A percentile compares a stretch with the other conserved stretches of the same genome.
Conservation (phyloP, 2,888 invertebrate genomes). For the Torymus aiolomorphi region DNA sequence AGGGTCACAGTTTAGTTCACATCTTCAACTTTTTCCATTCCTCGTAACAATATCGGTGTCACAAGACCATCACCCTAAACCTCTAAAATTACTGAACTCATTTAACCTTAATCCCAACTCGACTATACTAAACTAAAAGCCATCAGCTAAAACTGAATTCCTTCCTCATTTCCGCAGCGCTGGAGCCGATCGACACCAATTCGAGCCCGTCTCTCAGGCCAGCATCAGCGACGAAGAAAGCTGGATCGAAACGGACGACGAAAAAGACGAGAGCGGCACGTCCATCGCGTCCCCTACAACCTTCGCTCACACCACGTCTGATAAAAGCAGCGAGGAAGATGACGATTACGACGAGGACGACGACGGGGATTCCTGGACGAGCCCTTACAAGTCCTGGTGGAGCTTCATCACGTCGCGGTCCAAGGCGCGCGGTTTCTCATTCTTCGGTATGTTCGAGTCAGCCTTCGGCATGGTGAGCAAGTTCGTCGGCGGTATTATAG, state of each 20-base stretch:
- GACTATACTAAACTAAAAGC: too few species aligned
- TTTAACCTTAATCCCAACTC: too few species aligned
- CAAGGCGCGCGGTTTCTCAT: slow-evolving; percentile 64
- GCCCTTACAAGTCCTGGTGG: slow-evolving; percentile 17
- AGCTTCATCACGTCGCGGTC: not conserved
- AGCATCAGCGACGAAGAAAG: slow-evolving; percentile 34
- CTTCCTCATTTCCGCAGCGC: too few species aligned
- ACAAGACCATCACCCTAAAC: too few species aligned
- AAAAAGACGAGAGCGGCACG: slow-evolving; percentile 31
- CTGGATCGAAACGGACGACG: slow-evolving; percentile 33
- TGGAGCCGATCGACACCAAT: not conserved
- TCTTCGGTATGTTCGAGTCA: slow-evolving; percentile 67
- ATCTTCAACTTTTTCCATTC: too few species aligned
- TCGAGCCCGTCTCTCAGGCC: slow-evolving; percentile 10
- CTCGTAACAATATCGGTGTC: too few species aligned
- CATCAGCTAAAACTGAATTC: not conserved
- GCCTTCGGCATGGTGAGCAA: slow-evolving; percentile 66
- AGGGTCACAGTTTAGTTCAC: too few species aligned
- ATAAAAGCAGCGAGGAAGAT: slow-evolving; percentile 3
- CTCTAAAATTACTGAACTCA: too few species aligned
- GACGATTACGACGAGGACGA: slow-evolving; percentile 22
- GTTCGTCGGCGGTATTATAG: slow-evolving; percentile 66
- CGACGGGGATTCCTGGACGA: slow-evolving; percentile 5
- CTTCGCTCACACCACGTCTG: not conserved
- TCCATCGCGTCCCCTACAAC: not conserved